A percentile compares a stretch with the other conserved stretches of the same genome.
Evolutionary conservation across 2,888 invertebrate species (phyloP).

Genomic region (Zhengitettix transpicula): DNA sequence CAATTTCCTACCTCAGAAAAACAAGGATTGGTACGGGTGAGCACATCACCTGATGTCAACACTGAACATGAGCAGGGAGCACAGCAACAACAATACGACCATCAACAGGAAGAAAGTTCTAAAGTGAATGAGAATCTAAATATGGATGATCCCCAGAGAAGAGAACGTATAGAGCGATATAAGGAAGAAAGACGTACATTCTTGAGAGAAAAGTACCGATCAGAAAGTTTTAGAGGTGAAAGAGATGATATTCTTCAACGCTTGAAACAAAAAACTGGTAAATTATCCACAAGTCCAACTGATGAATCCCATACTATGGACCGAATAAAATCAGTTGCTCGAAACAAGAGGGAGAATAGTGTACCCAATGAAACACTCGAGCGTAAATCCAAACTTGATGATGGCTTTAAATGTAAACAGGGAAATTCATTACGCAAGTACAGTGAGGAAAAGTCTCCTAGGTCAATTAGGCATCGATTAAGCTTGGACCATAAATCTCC

Average conservation of each 20-base stretch:
- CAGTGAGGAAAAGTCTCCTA: too few relatives aligned
- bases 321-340: too few relatives aligned
- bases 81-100: conserved; percentile 9
- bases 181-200: conserved; percentile 79
- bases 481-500: too few relatives aligned
- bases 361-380: too few relatives aligned
- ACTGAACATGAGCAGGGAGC: neutral
- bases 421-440: too few relatives aligned
- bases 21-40: conserved; percentile 14
- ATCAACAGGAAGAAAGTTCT: neutral
- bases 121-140: conserved; percentile 13
- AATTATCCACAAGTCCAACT: conserved; percentile 1
- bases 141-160: conserved; percentile 38
- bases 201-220: conserved; percentile 69
- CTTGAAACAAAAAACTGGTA: conserved; percentile 29
- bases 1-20: conserved; percentile 31
- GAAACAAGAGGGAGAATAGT: too few relatives aligned
- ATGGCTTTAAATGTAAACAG: too few relatives aligned
- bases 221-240: conserved; percentile 27
- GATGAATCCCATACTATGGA: neutral
- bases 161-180: conserved; percentile 77
- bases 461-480: too few relatives aligned
- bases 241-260: conserved; percentile 48
- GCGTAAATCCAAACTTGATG: too few relatives aligned
- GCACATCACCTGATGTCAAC: conserved; percentile 17